These are phyloP conservation scores for Drosophila anomalipes DNA, from an alignment of 2,888 invertebrate genomes.

Conservation along the genomic window DNA sequence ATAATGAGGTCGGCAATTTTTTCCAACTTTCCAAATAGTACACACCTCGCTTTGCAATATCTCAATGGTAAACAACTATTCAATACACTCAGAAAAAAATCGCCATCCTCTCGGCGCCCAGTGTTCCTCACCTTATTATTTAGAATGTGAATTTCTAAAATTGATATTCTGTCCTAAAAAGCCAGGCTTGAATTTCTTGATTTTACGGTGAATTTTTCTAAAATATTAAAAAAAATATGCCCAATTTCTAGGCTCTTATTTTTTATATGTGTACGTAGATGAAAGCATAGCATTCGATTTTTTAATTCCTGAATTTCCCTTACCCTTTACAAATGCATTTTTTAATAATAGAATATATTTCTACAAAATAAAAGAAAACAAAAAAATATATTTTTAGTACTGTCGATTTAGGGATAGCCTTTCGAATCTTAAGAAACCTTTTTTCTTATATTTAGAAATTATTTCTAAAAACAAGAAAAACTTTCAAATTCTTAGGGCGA, in stretches of 20 bases:
- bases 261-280: not conserved
- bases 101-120: not conserved
- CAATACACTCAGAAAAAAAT: not conserved
- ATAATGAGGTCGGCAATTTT: not conserved
- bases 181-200: not conserved
- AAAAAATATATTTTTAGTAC: too few relatives aligned
- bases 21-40: not conserved
- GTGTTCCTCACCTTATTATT: not conserved
- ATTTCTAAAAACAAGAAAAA: not conserved
- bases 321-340: not conserved
- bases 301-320: not conserved
- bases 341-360: too few relatives aligned
- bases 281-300: too few relatives aligned
- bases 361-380: too few relatives aligned
- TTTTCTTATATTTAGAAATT: too few relatives aligned
- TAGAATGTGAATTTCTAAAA: not conserved
- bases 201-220: not conserved
- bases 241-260: not conserved
- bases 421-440: not conserved
- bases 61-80: not conserved
- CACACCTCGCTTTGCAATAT: conserved; percentile 5
- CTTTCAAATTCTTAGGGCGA: not conserved
- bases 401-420: too few relatives aligned
- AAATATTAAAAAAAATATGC: not conserved
- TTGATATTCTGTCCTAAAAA: not conserved